phyloP scores from a whole-genome alignment of 2,113 vertebrate genomes.

The Cynoglossus semilaevis region DNA sequence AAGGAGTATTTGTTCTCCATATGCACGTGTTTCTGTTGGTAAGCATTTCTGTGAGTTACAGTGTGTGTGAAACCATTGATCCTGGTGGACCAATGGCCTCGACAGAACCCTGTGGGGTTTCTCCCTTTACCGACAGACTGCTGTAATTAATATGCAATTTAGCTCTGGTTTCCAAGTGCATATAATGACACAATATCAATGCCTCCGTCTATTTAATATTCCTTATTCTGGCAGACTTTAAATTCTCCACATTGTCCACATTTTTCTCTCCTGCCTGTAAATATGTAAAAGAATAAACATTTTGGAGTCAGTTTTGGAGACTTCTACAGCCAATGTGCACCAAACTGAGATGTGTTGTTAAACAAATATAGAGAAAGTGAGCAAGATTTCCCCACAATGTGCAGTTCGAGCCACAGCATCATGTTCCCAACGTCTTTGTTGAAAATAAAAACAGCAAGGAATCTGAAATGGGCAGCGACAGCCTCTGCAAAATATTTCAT shows the following conservation, averaged over 20 bases:
- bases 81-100: conserved; percentile 33
- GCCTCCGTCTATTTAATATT: too few relatives aligned
- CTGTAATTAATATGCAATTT: conserved; percentile 39
- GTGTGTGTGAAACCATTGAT: conserved; percentile 18
- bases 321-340: too few relatives aligned
- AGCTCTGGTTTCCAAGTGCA: conserved; percentile 2
- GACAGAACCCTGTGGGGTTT: conserved; percentile 45
- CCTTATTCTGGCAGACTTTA: too few relatives aligned
- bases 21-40: too few relatives aligned
- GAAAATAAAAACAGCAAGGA: not conserved
- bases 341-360: conserved; percentile 20
- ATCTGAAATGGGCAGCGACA: not conserved
- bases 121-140: conserved; percentile 37
- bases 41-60: not conserved
- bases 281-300: too few relatives aligned
- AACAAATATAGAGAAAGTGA: too few relatives aligned
- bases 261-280: too few relatives aligned
- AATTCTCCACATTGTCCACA: too few relatives aligned
- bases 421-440: conserved; percentile 6
- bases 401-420: not conserved
- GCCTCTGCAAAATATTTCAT: not conserved
- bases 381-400: not conserved
- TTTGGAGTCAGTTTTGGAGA: too few relatives aligned
- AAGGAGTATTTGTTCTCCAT: too few relatives aligned
- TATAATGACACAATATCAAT: too few relatives aligned